Evolutionary conservation across 2,888 invertebrate genomes (phyloP).

Genomic region (Noctua fimbriata): DNA sequence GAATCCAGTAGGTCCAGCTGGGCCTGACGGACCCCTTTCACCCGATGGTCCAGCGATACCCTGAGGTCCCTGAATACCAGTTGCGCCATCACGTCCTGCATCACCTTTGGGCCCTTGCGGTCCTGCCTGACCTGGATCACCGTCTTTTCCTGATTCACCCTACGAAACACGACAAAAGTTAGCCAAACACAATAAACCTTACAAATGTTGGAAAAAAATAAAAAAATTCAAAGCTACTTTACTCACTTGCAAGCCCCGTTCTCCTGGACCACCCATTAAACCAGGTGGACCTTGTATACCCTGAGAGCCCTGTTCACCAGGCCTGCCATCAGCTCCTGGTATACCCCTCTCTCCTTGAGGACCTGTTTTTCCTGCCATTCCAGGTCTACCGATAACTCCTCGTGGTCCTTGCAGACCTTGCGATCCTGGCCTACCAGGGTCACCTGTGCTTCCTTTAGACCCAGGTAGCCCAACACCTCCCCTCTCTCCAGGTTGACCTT

Average conservation of each 20-base stretch:
- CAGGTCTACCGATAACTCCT: slow-evolving; percentile 92
- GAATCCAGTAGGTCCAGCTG: slow-evolving; percentile 94
- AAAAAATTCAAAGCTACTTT: neutral
- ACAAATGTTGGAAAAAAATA: neutral
- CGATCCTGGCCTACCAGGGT: slow-evolving; percentile 92
- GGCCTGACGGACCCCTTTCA: slow-evolving; percentile 94
- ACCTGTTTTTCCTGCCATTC: slow-evolving; percentile 93
- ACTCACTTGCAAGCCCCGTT: slow-evolving; percentile 93
- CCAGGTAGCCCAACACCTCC: slow-evolving; percentile 90
- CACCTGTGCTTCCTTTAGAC: slow-evolving; percentile 91
- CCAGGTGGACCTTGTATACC: slow-evolving; percentile 95
- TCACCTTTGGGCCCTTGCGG: slow-evolving; percentile 94
- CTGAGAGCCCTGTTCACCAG: slow-evolving; percentile 95
- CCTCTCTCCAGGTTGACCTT: slow-evolving; percentile 94
- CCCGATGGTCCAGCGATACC: slow-evolving; percentile 93
- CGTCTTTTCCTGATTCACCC: slow-evolving; percentile 95
- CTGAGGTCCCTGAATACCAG: slow-evolving; percentile 93
- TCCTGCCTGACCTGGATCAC: slow-evolving; percentile 94
- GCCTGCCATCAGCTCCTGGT: slow-evolving; percentile 95
- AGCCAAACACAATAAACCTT: neutral
- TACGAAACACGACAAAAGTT: slow-evolving; percentile 31
- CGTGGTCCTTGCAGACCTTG: slow-evolving; percentile 92
- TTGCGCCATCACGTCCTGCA: slow-evolving; percentile 94
- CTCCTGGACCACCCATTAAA: slow-evolving; percentile 94
- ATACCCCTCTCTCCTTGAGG: slow-evolving; percentile 93